Conservation (phyloP, 2,797 vertebrate species). For the Micropoecilia bifurca region DNA sequence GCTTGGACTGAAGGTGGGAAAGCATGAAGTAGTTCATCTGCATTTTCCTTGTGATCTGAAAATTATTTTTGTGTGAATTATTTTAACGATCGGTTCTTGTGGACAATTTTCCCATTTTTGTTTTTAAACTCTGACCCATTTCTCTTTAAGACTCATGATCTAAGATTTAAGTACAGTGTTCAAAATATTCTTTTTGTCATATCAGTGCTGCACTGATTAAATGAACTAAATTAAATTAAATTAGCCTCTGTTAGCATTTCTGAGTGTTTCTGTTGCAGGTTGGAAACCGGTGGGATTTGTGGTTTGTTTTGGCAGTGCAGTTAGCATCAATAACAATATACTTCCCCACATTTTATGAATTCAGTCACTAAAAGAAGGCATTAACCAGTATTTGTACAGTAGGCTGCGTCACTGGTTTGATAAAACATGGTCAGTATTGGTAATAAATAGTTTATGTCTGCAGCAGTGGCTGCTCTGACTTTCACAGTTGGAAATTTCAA, state of each 20-base stretch:
- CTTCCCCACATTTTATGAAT: neutral
- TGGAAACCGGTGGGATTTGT: neutral
- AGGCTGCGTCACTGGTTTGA: neutral
- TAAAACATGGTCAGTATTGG: neutral
- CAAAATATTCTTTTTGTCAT: neutral
- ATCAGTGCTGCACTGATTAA: neutral
- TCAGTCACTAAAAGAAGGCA: neutral
- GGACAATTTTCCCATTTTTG: neutral
- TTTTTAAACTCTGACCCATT: neutral
- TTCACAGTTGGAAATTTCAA: neutral
- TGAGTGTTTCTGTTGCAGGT: neutral
- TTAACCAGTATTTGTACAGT: neutral
- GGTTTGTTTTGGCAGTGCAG: neutral
- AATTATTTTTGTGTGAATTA: neutral
- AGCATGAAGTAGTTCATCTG: neutral
- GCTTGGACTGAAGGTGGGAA: neutral
- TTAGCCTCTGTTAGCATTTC: neutral
- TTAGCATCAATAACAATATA: neutral
- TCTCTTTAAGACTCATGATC: neutral
- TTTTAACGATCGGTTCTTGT: neutral
- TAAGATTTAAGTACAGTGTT: neutral
- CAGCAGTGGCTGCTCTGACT: neutral
- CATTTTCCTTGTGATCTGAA: neutral
- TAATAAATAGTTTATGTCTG: neutral
- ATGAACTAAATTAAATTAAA: neutral